Evolutionary conservation across 2,113 vertebrate genomes (phyloP), one percentile per base, ranked within the genome.

Genomic region (Xerus inauris): DNA sequence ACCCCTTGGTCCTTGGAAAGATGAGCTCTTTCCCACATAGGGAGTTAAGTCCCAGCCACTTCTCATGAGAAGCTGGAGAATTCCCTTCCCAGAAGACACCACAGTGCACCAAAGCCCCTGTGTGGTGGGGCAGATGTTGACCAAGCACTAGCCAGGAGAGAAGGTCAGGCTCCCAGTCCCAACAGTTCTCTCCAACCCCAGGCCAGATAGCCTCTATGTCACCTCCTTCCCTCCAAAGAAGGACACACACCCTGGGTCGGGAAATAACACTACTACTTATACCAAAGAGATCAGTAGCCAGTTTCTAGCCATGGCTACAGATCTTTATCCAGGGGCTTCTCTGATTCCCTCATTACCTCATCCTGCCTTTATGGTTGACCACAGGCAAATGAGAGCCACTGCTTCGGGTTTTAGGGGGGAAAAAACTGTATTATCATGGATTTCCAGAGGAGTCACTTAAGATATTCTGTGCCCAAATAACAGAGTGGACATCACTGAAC

Each of bases 361-460:
- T 92, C 92, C 85, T 82, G 92, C 62, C 84, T 95, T 89, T 35
- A 32, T 13, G 79, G 71, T 87, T 94, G 96, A 97, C 96, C 97
- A 76, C 97, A 97, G 84, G 62, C 92, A 92, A 87, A 91, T 86
- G 75, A 96, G 64, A 79, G 6, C 26, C 54, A 64, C 64, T 80
- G 87, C 84, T 84, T 64, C 59, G 49, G 89, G 84, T 84, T 96
- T 96, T 76, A 95, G 82, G 19, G 19, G 54, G 49, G 8, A 59
- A 93, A 75, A 89, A 51, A 75, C 77, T n/a, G 20, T 26, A 65
- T 71, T 57, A 91, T 64, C 47, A 24, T 92, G 40, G 80, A 67
- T 96, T 97, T 96, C 90, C 77, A 97, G 54, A 85, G 89, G 76
- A 65, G 57, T 73, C 95, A 93, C 87, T 90, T 96, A 84, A 89